Conservation (phyloP, 2,113 vertebrate genomes). For the Capra hircus region DNA sequence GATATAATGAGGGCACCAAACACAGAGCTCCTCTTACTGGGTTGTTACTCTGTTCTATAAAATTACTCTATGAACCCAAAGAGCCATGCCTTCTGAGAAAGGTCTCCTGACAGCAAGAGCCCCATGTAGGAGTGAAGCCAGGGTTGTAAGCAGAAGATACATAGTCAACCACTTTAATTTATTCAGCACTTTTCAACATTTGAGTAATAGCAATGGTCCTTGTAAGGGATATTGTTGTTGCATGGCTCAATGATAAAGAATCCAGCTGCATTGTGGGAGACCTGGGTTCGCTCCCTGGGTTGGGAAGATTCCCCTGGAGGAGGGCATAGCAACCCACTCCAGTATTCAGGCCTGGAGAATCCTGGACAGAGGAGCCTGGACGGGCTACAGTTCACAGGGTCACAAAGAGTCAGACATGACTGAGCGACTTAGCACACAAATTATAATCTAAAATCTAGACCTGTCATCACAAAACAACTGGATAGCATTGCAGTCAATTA, state of each 20-base stretch:
- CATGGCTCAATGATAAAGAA: neutral
- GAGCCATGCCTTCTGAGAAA: neutral
- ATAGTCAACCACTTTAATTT: neutral
- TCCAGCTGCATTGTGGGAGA: neutral
- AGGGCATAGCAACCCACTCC: neutral
- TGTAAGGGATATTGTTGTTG: neutral
- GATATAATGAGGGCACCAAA: neutral
- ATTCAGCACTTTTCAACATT: neutral
- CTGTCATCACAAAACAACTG: neutral
- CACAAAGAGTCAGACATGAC: neutral
- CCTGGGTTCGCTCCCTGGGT: neutral
- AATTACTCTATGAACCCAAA: neutral
- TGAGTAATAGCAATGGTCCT: neutral
- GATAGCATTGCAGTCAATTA: neutral
- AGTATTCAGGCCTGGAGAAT: neutral
- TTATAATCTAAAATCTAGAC: neutral
- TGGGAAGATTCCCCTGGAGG: neutral
- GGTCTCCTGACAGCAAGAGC: neutral
- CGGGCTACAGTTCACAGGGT: accelerated
- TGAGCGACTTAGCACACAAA: neutral
- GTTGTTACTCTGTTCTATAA: neutral
- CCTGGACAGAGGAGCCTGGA: neutral
- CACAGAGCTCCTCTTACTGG: neutral
- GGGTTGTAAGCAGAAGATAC: neutral
- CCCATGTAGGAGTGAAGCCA: neutral